Percentiles rank a stretch among this genome's conserved stretches.
phyloP scores from a whole-genome alignment of 2,113 vertebrate genomes.

The Falcunculus frontatus region DNA sequence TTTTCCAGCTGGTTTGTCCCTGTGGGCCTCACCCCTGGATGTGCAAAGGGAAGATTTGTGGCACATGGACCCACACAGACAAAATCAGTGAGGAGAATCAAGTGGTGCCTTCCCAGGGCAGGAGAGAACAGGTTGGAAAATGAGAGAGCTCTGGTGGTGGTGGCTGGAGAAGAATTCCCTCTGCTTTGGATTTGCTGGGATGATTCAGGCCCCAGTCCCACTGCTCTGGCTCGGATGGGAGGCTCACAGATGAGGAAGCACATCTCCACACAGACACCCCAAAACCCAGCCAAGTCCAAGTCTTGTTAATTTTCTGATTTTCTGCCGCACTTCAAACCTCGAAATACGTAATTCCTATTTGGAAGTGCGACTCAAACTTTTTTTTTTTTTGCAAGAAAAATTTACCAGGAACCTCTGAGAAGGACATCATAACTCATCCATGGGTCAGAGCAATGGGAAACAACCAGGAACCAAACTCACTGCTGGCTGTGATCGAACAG shows the following conservation, averaged over 20 bases:
- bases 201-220: rapidly evolving
- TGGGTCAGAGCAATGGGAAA: neutral
- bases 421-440: rapidly evolving
- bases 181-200: neutral
- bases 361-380: rapidly evolving
- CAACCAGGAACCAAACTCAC: neutral
- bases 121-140: neutral
- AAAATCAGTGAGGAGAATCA: neutral
- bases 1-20: neutral
- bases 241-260: neutral
- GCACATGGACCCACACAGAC: rapidly evolving
- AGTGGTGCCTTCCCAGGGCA: neutral
- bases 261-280: neutral
- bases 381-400: neutral
- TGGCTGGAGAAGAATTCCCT: neutral
- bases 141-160: neutral
- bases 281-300: rapidly evolving
- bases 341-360: neutral
- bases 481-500: neutral
- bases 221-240: neutral
- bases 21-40: neutral
- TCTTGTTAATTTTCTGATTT: neutral
- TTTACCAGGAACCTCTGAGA: rapidly evolving
- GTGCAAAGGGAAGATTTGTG: neutral
- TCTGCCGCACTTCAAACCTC: neutral